Evolutionary conservation across 2,113 vertebrate genomes (phyloP), one percentile per base, ranked within the genome.

Genomic region (Guaruba guarouba): DNA sequence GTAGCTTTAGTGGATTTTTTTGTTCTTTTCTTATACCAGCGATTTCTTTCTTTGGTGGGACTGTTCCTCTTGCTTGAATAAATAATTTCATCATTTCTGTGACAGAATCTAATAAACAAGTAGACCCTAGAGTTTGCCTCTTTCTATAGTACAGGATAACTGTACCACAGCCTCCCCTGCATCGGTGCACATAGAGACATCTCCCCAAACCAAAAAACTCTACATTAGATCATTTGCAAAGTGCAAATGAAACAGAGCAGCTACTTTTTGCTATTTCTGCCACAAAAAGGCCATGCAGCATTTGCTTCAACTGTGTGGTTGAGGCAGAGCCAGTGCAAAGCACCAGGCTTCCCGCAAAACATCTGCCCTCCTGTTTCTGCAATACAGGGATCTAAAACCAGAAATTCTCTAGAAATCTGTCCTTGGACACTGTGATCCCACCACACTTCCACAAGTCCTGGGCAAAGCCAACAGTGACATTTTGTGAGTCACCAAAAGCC

Each of bases 181-280:
- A 3, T 2, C 1, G 0, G 35, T 11, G 12, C 17, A 1, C 3
- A 2, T 3, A 16, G 13, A 77, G 37, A 41, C 16, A 31, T 49
- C 41, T 48, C 63, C 62, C 52, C 33, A 77, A 71, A 66, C 7
- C 17, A 71, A 43, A 14, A 39, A 79, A 49, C 39, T 10, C 44
- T 29, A 35, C 17, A 6, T 3, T 6, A 55, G 28, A 37, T 20
- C 33, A 10, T 76, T 71, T 24, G 19, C 39, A 41, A 75, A 70
- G n/a, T 1, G 2, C 44, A 33, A 39, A 31, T 3, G n/a, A 43
- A 33, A n/a, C 0, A 1, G 8, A 7, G 29, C 33, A 73, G 69
- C 33, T 28, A 31, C 39, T 82, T 78, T 55, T 29, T 22, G 8
- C 41, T n/a, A 7, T 25, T 91, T 66, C 44, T n/a, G n/a, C 29